These are phyloP conservation scores for Ageneiosus marmoratus DNA, from an alignment of 2,113 vertebrate species.

Conservation along the genomic window DNA sequence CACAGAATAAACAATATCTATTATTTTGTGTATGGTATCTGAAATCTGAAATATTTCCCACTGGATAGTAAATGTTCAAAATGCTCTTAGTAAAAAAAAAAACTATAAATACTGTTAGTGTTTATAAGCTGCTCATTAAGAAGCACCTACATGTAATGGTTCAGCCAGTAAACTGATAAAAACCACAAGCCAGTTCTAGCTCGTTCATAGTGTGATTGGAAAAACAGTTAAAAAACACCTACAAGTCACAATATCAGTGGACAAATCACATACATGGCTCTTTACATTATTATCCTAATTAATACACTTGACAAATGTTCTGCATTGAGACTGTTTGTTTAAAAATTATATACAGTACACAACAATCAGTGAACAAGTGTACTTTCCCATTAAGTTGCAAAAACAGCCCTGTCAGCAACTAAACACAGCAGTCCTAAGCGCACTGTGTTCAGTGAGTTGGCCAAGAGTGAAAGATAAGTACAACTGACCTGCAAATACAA, in stretches of 20 bases:
- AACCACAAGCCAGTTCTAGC: neutral
- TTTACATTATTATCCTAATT: neutral
- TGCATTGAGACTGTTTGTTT: neutral
- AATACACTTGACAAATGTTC: neutral
- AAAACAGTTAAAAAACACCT: neutral
- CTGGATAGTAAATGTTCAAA: neutral
- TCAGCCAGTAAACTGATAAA: neutral
- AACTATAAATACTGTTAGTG: neutral
- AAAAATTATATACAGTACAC: neutral
- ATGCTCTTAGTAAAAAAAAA: neutral
- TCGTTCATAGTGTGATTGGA: neutral
- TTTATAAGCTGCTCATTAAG: neutral
- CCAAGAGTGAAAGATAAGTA: slow-evolving; percentile 3
- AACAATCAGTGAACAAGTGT: neutral
- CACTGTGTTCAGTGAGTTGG: slow-evolving; percentile 5
- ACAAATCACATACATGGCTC: neutral
- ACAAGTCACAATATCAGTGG: neutral
- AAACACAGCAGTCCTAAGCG: neutral
- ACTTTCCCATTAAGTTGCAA: slow-evolving; percentile 6
- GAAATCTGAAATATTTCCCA: neutral
- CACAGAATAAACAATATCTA: neutral
- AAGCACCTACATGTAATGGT: neutral
- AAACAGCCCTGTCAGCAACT: slow-evolving; percentile 21
- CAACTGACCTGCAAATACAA: neutral
- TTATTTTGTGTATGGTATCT: neutral